These are phyloP conservation scores for Iguana delicatissima DNA, from an alignment of 2,797 vertebrate species.

Conservation along the genomic window DNA sequence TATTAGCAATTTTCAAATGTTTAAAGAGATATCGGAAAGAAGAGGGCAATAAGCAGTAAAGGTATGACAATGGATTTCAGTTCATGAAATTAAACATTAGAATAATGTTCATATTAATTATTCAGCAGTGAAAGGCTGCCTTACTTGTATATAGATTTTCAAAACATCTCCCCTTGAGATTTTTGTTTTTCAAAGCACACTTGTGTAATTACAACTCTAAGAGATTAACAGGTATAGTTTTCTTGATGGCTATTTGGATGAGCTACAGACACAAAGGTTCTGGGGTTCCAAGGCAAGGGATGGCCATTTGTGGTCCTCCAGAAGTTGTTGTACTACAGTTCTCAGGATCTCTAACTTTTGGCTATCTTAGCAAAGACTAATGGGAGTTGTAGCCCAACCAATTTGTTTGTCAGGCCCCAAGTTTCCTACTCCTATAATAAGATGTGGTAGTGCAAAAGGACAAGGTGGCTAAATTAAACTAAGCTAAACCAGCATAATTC, in stretches of 20 bases:
- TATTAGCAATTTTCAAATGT: not conserved
- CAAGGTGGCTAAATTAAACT: not conserved
- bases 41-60: not conserved
- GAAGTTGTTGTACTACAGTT: too few species aligned
- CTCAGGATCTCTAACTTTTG: too few species aligned
- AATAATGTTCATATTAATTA: not conserved
- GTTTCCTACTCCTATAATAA: not conserved
- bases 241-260: not conserved
- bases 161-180: not conserved
- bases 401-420: too few species aligned
- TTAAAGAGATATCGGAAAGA: not conserved
- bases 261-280: not conserved
- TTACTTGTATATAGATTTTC: not conserved
- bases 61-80: not conserved
- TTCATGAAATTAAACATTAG: not conserved
- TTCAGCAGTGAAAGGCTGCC: not conserved
- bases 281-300: not conserved
- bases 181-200: not conserved
- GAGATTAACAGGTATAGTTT: not conserved
- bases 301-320: too few species aligned
- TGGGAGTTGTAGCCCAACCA: too few species aligned
- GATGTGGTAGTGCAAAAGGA: not conserved
- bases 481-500: not conserved
- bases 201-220: not conserved
- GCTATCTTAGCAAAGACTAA: too few species aligned